Evolutionary conservation across 2,797 vertebrate species (phyloP).

Genomic region (Merluccius polli): DNA sequence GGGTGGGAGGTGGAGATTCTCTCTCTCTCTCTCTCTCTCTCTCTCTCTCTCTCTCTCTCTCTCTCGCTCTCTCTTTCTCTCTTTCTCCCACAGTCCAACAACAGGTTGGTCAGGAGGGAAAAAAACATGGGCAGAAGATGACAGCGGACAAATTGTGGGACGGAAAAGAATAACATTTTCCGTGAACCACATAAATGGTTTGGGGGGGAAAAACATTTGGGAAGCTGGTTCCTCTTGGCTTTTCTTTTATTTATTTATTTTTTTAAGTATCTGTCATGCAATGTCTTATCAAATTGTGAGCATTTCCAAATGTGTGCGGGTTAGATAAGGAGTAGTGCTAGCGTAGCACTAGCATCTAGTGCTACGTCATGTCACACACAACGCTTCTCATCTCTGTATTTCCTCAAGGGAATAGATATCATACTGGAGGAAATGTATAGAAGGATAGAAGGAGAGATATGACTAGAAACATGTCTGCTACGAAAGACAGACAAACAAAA

Average conservation of each 20-base stretch:
- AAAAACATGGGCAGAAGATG: conserved; percentile 27
- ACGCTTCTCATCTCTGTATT: conserved; percentile 1
- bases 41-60: conserved; percentile 59
- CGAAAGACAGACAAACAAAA: conserved; percentile 43
- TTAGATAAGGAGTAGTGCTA: conserved; percentile 12
- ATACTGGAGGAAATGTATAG: conserved; percentile 52
- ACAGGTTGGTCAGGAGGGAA: conserved; percentile 51
- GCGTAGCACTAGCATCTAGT: conserved; percentile 3
- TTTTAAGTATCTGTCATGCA: conserved; percentile 30
- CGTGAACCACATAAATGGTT: conserved; percentile 39
- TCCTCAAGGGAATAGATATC: background rate
- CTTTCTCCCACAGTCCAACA: conserved; percentile 31
- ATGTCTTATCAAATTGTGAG: conserved; percentile 24
- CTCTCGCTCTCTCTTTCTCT: conserved; percentile 40
- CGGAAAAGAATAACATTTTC: conserved; percentile 40
- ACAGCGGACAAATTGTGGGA: conserved; percentile 50
- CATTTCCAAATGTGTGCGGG: conserved; percentile 13
- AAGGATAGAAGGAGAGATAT: conserved; percentile 35
- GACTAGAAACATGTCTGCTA: conserved; percentile 30
- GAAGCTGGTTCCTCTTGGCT: conserved; percentile 31
- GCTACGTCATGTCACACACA: conserved; percentile 21
- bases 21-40: conserved; percentile 55
- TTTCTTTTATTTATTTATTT: conserved; percentile 5
- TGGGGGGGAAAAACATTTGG: conserved; percentile 9
- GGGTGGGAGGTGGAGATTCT: conserved; percentile 38